Evolutionary conservation across 2,797 vertebrate species (phyloP), one percentile per base, ranked within the genome.

Genomic region (Karalla daura): DNA sequence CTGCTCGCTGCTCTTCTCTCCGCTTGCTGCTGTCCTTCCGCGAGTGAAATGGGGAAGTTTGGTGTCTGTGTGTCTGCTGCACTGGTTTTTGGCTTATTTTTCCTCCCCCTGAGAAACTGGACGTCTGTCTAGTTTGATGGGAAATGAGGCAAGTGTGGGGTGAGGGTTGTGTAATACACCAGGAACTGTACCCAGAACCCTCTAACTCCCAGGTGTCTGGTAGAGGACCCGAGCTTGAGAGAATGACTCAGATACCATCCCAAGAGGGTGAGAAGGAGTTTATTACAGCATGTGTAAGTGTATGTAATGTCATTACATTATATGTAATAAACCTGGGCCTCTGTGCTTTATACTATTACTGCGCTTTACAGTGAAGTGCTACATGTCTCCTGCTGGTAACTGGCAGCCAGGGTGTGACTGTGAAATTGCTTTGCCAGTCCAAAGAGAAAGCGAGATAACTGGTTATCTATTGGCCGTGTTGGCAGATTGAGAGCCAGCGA

Each of bases 341-440:
- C n/a, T 21, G 12, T 37, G 35, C 53, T 43, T 58, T 70, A 77
- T 54, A 55, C 73, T 63, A 76, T 83, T 59, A 76, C 73, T 23
- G 47, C 54, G 70, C 68, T 78, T 84, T 49, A 58, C 78, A 73
- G 60, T 46, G 18, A 63, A 60, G 71, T 86, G 88, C 25, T 44
- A 78, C 67, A 87, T 85, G 86, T 85, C 69, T 78, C 15, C 58
- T 36, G 33, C 30, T 80, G 66, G 47, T 62, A 41, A 52, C 32
- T 76, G 50, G n/a, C 61, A 66, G 49, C 17, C 51, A 49, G 53
- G 12, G 35, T 61, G 50, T 20, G 32, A n/a, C 44, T 70, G 69
- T 70, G 44, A 69, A 75, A 66, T 61, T 46, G 36, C 32, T 62
- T 60, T 4, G n/a, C 23, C 15, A 17, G 51, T 47, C 51, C 28